Evolutionary conservation across 2,888 invertebrate species (phyloP), one percentile per base, ranked within the genome.

Genomic region (Dasypolia templi): DNA sequence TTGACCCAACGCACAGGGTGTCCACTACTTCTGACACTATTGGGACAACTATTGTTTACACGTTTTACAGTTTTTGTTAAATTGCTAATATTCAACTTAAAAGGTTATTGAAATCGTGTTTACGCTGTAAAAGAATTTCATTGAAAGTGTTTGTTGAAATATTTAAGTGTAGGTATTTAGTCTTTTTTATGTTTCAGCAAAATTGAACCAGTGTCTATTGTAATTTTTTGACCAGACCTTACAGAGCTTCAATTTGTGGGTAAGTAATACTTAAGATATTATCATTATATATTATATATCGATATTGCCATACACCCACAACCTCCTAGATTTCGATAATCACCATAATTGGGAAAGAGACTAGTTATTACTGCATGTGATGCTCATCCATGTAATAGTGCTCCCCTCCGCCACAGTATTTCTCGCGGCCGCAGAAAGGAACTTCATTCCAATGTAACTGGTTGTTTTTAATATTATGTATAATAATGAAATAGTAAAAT

Each of bases 1-100:
- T 83, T 85, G 83, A 83, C 81, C 81, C 29, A 59, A 55, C 67
- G 53, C 65, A 71, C 62, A 66, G 72, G 58, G 71, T 71, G 70
- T 65, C 79, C 75, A 64, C 65, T 77, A 73, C 55, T 64, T 66
- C 49, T 74, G 62, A 69, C 80, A 66, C 19, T 68, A 64, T 76
- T 81, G 55, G 66, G 65, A 62, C 68, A 79, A 64, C 69, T 72
- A 79, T 82, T 75, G 56, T 79, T 12, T 53, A 73, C 70, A 79
- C 82, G 79, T 72, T 75, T 26, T 32, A 35, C 22, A 44, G 39
- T 76, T 79, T 73, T 80, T 79, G 51, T n/a, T 39, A 11, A 5
- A 63, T 64, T 69, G 42, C 53, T 63, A 68, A 68, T 59, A 61
- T 66, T 70, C 62, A 81, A 67, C 67, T 55, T 32, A 77, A 80